A percentile compares a stretch with the other conserved stretches of the same genome.
These are phyloP conservation scores for Tokudaia tokunoshimensis DNA, from an alignment of 2,797 vertebrate species.

Conservation along the genomic window DNA sequence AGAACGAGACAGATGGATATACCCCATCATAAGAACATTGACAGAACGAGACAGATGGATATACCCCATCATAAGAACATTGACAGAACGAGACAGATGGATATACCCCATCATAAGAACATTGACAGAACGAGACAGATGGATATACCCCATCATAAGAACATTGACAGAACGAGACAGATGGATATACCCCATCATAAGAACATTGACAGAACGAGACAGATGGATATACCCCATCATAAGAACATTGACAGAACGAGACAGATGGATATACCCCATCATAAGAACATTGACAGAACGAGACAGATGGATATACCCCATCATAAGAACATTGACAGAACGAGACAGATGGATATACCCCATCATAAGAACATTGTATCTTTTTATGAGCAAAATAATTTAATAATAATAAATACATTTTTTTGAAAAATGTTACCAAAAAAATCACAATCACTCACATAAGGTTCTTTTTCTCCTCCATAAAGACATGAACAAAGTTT, in stretches of 20 bases:
- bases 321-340: too few species aligned
- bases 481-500: background rate
- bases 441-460: background rate
- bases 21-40: too few species aligned
- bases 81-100: background rate
- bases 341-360: background rate
- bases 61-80: too few species aligned
- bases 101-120: too few species aligned
- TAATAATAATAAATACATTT: background rate
- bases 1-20: conserved; percentile 3
- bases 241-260: too few species aligned
- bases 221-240: background rate
- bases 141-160: too few species aligned
- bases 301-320: background rate
- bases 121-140: conserved; percentile 11
- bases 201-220: conserved; percentile 27
- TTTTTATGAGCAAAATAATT: conserved; percentile 2
- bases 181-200: too few species aligned
- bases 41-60: conserved; percentile 8
- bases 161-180: conserved; percentile 22
- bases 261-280: background rate
- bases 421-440: conserved; percentile 8
- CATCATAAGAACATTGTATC: background rate
- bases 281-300: too few species aligned
- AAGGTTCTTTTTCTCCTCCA: background rate